phyloP scores from a whole-genome alignment of 2,113 vertebrate genomes.

The Hydrochoerus hydrochaeris region DNA sequence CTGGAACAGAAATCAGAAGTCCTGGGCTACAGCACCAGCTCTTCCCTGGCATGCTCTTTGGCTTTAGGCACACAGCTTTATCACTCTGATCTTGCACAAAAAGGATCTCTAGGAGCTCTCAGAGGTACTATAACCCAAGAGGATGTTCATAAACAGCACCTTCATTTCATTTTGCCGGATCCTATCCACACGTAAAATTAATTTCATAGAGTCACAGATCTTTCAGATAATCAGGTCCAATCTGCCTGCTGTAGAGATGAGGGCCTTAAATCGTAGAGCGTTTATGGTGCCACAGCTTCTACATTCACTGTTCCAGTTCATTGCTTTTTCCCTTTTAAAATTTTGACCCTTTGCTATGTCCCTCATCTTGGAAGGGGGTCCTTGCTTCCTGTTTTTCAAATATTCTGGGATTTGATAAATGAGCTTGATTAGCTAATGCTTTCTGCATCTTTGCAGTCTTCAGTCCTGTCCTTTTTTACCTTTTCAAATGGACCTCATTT shows the following conservation, averaged over 20 bases:
- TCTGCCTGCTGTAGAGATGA: not conserved
- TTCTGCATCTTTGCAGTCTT: not conserved
- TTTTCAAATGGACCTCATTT: conserved; percentile 7
- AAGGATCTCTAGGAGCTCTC: not conserved
- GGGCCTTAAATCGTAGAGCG: not conserved
- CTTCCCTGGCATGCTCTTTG: not conserved
- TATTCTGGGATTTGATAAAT: not conserved
- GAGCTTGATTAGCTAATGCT: not conserved
- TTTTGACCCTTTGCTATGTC: not conserved
- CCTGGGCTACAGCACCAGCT: not conserved
- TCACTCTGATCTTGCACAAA: not conserved
- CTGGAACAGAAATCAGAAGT: not conserved
- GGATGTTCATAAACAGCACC: not conserved
- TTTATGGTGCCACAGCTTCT: no score
- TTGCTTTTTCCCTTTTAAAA: not conserved
- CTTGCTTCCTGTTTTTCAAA: not conserved
- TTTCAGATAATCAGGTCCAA: not conserved
- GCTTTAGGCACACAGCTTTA: not conserved
- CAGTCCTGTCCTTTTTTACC: not conserved
- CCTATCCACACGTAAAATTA: conserved; percentile 1
- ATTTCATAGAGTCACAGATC: not conserved
- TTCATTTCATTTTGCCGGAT: not conserved
- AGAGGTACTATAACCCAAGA: not conserved
- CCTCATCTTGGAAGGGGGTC: not conserved
- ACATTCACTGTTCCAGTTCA: not conserved